Conservation (phyloP, 2,797 vertebrate species). For the Uromys caudimaculatus region DNA sequence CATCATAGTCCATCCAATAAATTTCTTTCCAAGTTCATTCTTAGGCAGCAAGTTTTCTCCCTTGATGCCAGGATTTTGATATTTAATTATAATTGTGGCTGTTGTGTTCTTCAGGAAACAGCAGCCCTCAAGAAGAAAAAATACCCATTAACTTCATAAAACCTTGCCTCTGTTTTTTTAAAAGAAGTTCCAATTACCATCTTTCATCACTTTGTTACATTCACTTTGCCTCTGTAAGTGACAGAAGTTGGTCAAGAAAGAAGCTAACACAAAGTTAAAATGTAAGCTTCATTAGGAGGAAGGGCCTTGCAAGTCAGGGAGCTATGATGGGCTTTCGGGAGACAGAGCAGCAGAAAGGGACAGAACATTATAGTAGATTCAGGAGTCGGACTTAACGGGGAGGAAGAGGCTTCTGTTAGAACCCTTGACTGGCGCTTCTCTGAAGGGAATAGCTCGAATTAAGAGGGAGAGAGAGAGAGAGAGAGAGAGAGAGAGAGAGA, state of each 20-base stretch:
- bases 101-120: constrained; percentile 20
- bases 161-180: background rate
- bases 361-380: background rate
- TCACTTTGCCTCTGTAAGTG: background rate
- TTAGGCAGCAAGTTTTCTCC: background rate
- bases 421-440: background rate
- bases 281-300: background rate
- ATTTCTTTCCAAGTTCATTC: constrained; percentile 5
- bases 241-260: background rate
- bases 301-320: background rate
- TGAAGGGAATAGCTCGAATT: background rate
- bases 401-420: background rate
- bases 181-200: constrained; percentile 8
- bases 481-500: background rate
- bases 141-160: background rate
- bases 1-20: background rate
- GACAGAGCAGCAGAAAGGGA: no score
- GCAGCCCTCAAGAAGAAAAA: background rate
- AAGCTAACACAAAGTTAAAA: background rate
- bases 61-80: constrained; percentile 5
- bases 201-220: background rate
- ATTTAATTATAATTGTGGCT: constrained; percentile 46
- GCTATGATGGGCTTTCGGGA: background rate
- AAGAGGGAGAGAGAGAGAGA: background rate
- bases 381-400: background rate